A percentile compares a stretch with the other conserved stretches of the same genome.
phyloP scores from a whole-genome alignment of 2,113 vertebrate species.

The Engystomops pustulosus region DNA sequence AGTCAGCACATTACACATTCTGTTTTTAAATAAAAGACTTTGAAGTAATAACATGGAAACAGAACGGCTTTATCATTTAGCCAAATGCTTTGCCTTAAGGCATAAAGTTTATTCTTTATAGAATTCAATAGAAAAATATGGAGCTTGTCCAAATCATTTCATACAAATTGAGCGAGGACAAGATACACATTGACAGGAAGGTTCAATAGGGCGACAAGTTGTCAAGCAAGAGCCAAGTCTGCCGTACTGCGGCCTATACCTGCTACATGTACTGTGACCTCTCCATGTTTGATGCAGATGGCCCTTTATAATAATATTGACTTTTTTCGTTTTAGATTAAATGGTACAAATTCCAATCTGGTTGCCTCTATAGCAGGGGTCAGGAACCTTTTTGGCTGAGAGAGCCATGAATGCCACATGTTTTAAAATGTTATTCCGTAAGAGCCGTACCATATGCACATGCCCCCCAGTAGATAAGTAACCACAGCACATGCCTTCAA shows the following conservation, averaged over 20 bases:
- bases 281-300: not conserved
- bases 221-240: not conserved
- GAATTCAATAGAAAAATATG: constrained; percentile 13
- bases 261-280: not conserved
- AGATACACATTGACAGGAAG: constrained; percentile 2
- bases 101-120: not conserved
- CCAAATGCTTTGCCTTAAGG: constrained; percentile 15
- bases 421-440: too few species aligned
- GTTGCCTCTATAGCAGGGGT: too few species aligned
- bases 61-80: not conserved
- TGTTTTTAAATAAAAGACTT: not conserved
- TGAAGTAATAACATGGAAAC: not conserved
- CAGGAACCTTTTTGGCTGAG: too few species aligned
- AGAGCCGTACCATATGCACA: too few species aligned
- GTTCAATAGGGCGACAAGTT: not conserved
- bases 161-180: not conserved
- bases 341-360: too few species aligned
- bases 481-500: too few species aligned
- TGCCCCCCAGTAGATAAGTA: too few species aligned
- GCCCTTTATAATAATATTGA: not conserved
- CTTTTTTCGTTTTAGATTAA: too few species aligned
- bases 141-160: constrained; percentile 26
- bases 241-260: not conserved
- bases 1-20: not conserved
- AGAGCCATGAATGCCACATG: too few species aligned